phyloP scores from a whole-genome alignment of 2,888 invertebrate species.

The Gari tellinella region DNA sequence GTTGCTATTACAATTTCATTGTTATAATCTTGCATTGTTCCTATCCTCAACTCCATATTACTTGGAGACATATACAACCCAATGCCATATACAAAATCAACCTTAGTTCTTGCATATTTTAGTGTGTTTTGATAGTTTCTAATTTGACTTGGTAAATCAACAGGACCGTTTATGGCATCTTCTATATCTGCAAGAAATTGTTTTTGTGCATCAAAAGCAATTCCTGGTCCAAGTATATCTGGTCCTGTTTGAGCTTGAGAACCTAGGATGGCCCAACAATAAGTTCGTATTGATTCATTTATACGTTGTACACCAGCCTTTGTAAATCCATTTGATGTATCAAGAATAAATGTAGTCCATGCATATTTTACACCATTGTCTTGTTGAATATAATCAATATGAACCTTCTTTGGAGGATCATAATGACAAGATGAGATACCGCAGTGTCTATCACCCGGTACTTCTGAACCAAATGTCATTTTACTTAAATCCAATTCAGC shows the following conservation, averaged over 20 bases:
- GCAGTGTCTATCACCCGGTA: slow-evolving; percentile 17
- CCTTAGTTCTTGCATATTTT: slow-evolving; percentile 33
- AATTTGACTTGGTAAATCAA: slow-evolving; percentile 33
- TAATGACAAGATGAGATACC: slow-evolving; percentile 24
- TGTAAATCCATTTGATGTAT: slow-evolving; percentile 33
- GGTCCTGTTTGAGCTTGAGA: slow-evolving; percentile 38
- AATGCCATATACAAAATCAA: slow-evolving; percentile 31
- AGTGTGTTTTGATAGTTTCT: slow-evolving; percentile 20
- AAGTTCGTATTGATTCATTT: slow-evolving; percentile 29
- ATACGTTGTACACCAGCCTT: slow-evolving; percentile 30
- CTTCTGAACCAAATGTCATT: slow-evolving; percentile 25
- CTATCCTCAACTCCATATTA: slow-evolving; percentile 26
- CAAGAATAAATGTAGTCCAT: slow-evolving; percentile 29
- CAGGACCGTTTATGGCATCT: slow-evolving; percentile 25
- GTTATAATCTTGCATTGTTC: slow-evolving; percentile 36
- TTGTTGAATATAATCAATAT: slow-evolving; percentile 28
- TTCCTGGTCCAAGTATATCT: slow-evolving; percentile 26
- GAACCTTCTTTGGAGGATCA: slow-evolving; percentile 22
- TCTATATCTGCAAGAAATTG: slow-evolving; percentile 34
- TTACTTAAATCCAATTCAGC: slow-evolving; percentile 16
- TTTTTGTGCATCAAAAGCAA: slow-evolving; percentile 47
- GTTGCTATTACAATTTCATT: slow-evolving; percentile 29
- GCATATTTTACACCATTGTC: slow-evolving; percentile 8
- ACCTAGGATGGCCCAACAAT: slow-evolving; percentile 30
- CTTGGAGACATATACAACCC: slow-evolving; percentile 37